Evolutionary conservation across 2,888 invertebrate genomes (phyloP).

Genomic region (Drosophila incognita): DNA sequence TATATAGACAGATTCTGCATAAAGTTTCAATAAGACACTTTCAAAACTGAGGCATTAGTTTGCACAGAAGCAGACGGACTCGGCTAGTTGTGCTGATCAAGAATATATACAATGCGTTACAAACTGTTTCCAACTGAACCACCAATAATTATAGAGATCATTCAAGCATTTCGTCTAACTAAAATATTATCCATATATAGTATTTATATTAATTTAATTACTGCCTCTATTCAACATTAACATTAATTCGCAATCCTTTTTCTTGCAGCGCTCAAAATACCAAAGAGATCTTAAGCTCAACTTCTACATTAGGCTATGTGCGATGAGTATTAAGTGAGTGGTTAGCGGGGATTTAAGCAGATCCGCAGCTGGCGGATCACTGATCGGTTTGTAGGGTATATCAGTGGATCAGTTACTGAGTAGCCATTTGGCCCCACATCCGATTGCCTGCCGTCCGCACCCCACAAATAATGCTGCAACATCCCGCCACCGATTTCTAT

Average conservation of each 20-base stretch:
- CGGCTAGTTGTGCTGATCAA: too few species aligned
- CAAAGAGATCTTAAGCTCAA: slow-evolving; percentile 49
- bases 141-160: neutral
- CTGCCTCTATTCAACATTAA: neutral
- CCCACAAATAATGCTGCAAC: slow-evolving; percentile 82
- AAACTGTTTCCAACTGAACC: neutral
- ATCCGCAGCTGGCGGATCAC: neutral
- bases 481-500: slow-evolving; percentile 85
- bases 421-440: slow-evolving; percentile 5
- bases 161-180: neutral
- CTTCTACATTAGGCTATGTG: slow-evolving; percentile 2
- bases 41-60: too few species aligned
- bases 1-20: too few species aligned
- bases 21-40: too few species aligned
- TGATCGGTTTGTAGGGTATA: neutral
- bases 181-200: neutral
- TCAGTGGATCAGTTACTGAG: neutral
- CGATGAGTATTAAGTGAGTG: slow-evolving; percentile 5
- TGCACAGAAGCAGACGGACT: too few species aligned
- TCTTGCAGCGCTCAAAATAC: slow-evolving; percentile 71
- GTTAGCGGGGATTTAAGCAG: slow-evolving; percentile 7
- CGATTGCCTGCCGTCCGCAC: slow-evolving; percentile 7
- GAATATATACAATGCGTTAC: too few species aligned
- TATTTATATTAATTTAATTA: neutral
- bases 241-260: neutral